Conservation (phyloP, 2,113 vertebrate species). For the Atherinomorus stipes region DNA sequence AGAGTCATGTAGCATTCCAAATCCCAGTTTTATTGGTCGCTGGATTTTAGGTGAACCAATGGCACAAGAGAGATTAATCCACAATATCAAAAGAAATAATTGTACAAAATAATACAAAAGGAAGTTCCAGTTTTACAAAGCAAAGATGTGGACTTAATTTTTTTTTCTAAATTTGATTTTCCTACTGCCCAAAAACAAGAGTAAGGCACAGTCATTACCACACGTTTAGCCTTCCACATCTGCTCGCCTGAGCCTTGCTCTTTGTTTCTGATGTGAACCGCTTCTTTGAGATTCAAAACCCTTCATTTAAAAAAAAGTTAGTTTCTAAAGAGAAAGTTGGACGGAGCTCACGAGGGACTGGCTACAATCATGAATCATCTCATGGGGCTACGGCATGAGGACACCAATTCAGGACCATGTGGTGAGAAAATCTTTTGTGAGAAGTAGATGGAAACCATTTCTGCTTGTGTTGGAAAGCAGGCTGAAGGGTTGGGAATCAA, state of each 20-base stretch:
- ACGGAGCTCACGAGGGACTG: background rate
- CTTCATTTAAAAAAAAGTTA: slow-evolving; percentile 33
- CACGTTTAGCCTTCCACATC: slow-evolving; percentile 69
- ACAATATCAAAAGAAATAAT: slow-evolving; percentile 83
- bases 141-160: slow-evolving; percentile 76
- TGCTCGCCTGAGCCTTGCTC: slow-evolving; percentile 53
- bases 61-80: slow-evolving; percentile 92
- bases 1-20: slow-evolving; percentile 71
- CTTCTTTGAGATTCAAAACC: slow-evolving; percentile 49
- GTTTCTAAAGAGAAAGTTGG: slow-evolving; percentile 16
- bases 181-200: slow-evolving; percentile 71
- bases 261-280: slow-evolving; percentile 10
- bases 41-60: slow-evolving; percentile 94
- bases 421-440: slow-evolving; percentile 10
- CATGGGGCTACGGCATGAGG: background rate
- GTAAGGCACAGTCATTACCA: slow-evolving; percentile 86
- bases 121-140: slow-evolving; percentile 84
- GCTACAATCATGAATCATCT: slow-evolving; percentile 21
- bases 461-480: slow-evolving; percentile 5
- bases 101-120: slow-evolving; percentile 83
- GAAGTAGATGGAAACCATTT: background rate
- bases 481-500: slow-evolving; percentile 33
- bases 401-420: background rate
- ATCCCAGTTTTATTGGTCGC: slow-evolving; percentile 91
- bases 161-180: slow-evolving; percentile 35